These are phyloP conservation scores for Gorsachius goisagi DNA, from an alignment of 2,113 vertebrate species.

Conservation along the genomic window DNA sequence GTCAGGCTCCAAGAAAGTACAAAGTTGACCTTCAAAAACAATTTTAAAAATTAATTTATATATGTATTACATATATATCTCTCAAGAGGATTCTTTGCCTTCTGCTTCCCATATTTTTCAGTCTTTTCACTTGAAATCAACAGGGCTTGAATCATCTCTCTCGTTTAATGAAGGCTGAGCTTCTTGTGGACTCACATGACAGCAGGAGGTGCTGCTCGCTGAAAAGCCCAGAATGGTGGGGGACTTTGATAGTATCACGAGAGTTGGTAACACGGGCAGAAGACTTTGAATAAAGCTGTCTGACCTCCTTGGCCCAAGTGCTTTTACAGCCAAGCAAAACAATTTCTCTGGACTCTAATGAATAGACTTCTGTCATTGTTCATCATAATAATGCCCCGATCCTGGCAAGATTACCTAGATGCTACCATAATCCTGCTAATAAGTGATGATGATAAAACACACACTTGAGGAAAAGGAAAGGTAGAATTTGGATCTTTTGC, in stretches of 20 bases:
- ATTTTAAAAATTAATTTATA: not conserved
- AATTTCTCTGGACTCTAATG: conserved; percentile 66
- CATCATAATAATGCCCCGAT: conserved; percentile 62
- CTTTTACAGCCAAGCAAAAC: conserved; percentile 64
- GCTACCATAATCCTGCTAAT: conserved; percentile 50
- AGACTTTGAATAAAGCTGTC: conserved; percentile 60
- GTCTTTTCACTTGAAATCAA: conserved; percentile 58
- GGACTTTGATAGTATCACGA: conserved; percentile 67
- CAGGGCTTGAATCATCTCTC: conserved; percentile 47
- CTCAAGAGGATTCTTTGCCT: conserved; percentile 29
- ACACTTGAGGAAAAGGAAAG: conserved; percentile 51
- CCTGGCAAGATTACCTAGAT: conserved; percentile 60
- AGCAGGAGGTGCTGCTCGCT: conserved; percentile 61
- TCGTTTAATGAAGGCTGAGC: conserved; percentile 57
- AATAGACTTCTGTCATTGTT: conserved; percentile 67
- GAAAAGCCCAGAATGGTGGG: conserved; percentile 53
- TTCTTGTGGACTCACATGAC: conserved; percentile 53
- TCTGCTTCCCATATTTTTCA: conserved; percentile 41
- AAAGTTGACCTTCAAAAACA: not conserved
- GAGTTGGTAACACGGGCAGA: conserved; percentile 57
- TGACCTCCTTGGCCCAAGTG: conserved; percentile 65
- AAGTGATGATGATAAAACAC: conserved; percentile 61
- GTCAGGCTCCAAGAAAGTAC: not conserved
- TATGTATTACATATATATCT: not conserved
- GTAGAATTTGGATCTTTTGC: conserved; percentile 61